Evolutionary conservation across 2,888 invertebrate genomes (phyloP).

Genomic region (Bombyx huttoni): DNA sequence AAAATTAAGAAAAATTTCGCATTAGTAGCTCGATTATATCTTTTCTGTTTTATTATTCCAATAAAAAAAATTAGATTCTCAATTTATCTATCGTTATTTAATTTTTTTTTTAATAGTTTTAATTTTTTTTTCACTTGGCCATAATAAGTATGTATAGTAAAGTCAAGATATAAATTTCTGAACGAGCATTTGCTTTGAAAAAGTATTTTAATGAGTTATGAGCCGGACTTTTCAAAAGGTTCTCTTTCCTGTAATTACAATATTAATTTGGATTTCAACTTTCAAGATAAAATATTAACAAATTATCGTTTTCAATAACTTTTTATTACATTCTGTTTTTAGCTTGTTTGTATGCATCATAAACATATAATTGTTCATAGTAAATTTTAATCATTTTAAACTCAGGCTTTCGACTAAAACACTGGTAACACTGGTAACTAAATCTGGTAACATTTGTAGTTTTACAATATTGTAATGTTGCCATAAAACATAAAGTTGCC

Average conservation of each 20-base stretch:
- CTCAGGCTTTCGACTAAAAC: background rate
- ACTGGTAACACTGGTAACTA: no score
- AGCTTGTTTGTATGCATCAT: background rate
- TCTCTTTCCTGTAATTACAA: background rate
- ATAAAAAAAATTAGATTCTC: no score
- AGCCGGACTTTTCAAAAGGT: background rate
- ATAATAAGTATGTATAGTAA: background rate
- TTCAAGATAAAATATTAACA: background rate
- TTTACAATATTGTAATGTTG: no score
- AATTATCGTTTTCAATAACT: background rate
- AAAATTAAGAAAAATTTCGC: constrained; percentile 35
- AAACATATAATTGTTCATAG: background rate
- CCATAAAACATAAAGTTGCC: no score
- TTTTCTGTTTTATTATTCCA: no score
- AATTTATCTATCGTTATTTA: background rate
- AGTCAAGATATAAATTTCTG: background rate
- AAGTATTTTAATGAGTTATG: background rate
- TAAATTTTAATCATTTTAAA: background rate
- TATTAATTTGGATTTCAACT: background rate
- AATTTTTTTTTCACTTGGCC: background rate
- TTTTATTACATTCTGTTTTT: background rate
- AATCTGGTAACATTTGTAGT: no score
- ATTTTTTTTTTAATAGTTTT: background rate
- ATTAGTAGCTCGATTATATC: constrained; percentile 24
- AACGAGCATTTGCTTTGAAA: background rate